Evolutionary conservation across 1,140 invertebrate species (phyloP).

Genomic region (Eubasilissa regina): DNA sequence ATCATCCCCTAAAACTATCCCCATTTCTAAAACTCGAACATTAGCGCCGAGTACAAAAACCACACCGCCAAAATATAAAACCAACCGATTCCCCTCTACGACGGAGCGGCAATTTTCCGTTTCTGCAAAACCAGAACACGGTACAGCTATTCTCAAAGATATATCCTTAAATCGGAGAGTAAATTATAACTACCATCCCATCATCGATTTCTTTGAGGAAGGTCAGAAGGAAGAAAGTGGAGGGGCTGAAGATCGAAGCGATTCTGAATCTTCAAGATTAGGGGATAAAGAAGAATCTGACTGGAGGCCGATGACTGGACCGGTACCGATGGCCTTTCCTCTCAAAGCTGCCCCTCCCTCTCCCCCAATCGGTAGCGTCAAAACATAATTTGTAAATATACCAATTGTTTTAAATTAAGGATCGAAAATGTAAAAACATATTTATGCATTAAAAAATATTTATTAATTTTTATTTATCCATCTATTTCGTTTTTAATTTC

Average conservation of each 20-base stretch:
- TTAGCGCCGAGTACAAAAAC: slow-evolving; percentile 30
- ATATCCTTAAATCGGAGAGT: slow-evolving; percentile 70
- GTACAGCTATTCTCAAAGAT: slow-evolving; percentile 48
- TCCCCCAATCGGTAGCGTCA: too few relatives aligned
- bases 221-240: slow-evolving; percentile 62
- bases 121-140: slow-evolving; percentile 40
- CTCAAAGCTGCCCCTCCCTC: background rate
- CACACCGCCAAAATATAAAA: slow-evolving; percentile 57
- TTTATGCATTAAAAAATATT: too few relatives aligned
- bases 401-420: too few relatives aligned
- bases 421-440: too few relatives aligned
- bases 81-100: slow-evolving; percentile 43
- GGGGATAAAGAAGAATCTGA: slow-evolving; percentile 64
- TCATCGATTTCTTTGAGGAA: slow-evolving; percentile 85
- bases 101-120: slow-evolving; percentile 44
- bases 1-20: slow-evolving; percentile 61
- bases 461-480: too few relatives aligned
- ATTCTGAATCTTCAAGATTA: slow-evolving; percentile 62
- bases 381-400: too few relatives aligned
- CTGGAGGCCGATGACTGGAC: slow-evolving; percentile 69
- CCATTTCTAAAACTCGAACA: slow-evolving; percentile 62
- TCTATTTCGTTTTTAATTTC: too few relatives aligned
- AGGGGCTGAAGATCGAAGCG: slow-evolving; percentile 66
- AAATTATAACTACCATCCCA: slow-evolving; percentile 90
- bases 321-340: slow-evolving; percentile 58